Conservation (phyloP, 2,888 invertebrate genomes). For the Lathronympha strigana region DNA sequence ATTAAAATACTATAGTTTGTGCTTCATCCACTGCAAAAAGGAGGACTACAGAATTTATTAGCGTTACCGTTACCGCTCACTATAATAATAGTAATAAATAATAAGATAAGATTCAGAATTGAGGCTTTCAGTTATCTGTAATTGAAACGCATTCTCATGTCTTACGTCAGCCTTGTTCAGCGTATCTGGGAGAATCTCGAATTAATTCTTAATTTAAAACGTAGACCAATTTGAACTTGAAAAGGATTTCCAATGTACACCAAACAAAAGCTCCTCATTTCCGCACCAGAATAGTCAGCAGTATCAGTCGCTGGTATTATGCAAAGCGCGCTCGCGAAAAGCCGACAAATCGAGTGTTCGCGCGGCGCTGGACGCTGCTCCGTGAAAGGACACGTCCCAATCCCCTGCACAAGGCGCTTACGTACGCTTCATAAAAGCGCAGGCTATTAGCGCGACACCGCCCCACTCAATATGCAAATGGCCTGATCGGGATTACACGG, state of each 20-base stretch:
- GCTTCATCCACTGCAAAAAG: too few relatives aligned
- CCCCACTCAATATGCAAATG: conserved; percentile 40
- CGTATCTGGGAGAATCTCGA: too few relatives aligned
- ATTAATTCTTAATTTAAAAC: background rate
- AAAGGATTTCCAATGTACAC: background rate
- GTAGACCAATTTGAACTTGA: background rate
- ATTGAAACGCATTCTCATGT: too few relatives aligned
- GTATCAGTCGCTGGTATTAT: conserved; percentile 30
- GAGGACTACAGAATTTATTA: too few relatives aligned
- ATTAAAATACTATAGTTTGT: too few relatives aligned
- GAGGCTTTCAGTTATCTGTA: too few relatives aligned
- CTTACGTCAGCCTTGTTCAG: too few relatives aligned
- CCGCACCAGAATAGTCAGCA: conserved; percentile 14
- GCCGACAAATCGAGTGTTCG: conserved; percentile 38
- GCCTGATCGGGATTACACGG: conserved; percentile 24
- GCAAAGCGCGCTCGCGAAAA: conserved; percentile 31
- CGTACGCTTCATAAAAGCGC: background rate
- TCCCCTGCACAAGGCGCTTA: background rate
- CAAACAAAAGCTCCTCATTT: conserved; percentile 1
- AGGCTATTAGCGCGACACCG: conserved; percentile 30
- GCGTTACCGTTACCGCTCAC: too few relatives aligned
- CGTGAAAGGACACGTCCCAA: background rate
- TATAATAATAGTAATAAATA: too few relatives aligned
- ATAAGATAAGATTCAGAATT: too few relatives aligned
- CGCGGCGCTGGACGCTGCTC: background rate